These are phyloP conservation scores for Grapholita molesta DNA, from an alignment of 1,140 invertebrate genomes.

Conservation along the genomic window DNA sequence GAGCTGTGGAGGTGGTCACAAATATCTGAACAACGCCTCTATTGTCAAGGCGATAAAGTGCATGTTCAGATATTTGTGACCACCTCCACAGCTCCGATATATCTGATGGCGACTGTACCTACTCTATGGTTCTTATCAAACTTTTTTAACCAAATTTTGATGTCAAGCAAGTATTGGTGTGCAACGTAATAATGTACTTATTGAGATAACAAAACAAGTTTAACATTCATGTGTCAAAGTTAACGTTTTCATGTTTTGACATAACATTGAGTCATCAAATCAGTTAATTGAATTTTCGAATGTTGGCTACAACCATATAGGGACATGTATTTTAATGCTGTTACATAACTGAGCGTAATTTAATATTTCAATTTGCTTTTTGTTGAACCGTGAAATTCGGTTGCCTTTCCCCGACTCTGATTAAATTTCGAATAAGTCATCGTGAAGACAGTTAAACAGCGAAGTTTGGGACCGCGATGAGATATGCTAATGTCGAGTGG, in stretches of 20 bases:
- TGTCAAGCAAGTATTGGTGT: too few species aligned
- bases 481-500: slow-evolving; percentile 34
- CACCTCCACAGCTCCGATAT: too few species aligned
- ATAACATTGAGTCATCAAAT: not conserved
- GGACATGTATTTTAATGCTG: not conserved
- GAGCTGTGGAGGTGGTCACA: too few species aligned
- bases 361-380: not conserved
- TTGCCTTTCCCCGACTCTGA: not conserved
- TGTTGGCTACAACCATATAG: not conserved
- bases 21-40: too few species aligned
- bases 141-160: too few species aligned
- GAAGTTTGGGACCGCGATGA: slow-evolving; percentile 19
- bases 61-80: too few species aligned
- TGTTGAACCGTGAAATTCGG: not conserved
- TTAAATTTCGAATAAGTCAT: not conserved
- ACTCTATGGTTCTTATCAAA: too few species aligned
- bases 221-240: too few species aligned
- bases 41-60: too few species aligned
- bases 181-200: too few species aligned
- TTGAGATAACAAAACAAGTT: too few species aligned
- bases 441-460: slow-evolving; percentile 10
- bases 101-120: too few species aligned
- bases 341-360: not conserved
- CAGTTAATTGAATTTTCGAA: not conserved
- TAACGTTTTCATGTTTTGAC: not conserved